Evolutionary conservation across 2,113 vertebrate species (phyloP).

Genomic region (Bettongia penicillata): DNA sequence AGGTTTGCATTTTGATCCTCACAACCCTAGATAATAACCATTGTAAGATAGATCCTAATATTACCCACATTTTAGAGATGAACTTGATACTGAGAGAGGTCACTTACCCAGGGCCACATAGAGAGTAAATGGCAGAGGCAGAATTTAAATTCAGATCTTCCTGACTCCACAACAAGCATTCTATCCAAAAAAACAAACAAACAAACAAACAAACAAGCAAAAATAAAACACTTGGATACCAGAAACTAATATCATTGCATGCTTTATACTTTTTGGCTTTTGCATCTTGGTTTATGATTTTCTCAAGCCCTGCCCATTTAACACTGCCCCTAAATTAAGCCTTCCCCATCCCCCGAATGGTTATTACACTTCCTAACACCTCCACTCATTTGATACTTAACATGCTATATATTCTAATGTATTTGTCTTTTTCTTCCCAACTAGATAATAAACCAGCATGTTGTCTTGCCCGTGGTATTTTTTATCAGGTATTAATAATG

Average conservation of each 20-base stretch:
- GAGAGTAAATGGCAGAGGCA: neutral
- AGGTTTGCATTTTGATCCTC: neutral
- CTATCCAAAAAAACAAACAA: neutral
- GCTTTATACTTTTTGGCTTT: neutral
- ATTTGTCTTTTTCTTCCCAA: neutral
- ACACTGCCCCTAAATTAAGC: neutral
- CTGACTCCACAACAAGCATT: neutral
- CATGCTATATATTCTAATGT: neutral
- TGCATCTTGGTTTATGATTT: neutral
- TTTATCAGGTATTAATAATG: neutral
- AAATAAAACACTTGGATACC: neutral
- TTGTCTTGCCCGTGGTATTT: neutral
- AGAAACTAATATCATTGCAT: neutral
- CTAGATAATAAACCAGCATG: neutral
- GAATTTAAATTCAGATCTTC: neutral
- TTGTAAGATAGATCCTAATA: neutral
- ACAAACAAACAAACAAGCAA: too few relatives aligned
- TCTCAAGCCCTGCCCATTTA: neutral
- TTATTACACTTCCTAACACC: neutral
- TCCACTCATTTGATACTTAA: neutral
- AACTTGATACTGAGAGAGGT: neutral
- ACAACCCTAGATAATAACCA: neutral
- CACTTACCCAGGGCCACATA: neutral
- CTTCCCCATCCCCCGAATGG: neutral
- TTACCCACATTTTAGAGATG: neutral